A percentile compares a stretch with the other conserved stretches of the same genome.
These are phyloP conservation scores for Capitulum mitella DNA, from an alignment of 2,888 invertebrate genomes.

Conservation along the genomic window DNA sequence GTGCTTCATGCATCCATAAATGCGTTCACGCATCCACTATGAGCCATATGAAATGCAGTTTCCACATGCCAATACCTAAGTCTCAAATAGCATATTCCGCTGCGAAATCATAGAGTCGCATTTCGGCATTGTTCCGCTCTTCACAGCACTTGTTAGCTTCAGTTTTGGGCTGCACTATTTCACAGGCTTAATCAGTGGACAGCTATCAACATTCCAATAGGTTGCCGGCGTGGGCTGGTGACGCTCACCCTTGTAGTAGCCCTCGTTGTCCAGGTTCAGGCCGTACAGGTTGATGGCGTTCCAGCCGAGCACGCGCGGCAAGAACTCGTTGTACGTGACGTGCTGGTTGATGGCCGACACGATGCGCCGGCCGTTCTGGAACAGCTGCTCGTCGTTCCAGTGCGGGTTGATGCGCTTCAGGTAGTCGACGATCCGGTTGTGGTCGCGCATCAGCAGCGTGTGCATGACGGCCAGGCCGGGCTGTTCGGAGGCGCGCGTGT, in stretches of 20 bases:
- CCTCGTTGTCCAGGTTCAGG: constrained; percentile 68
- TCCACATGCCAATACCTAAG: too few species aligned
- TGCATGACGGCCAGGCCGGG: constrained; percentile 81
- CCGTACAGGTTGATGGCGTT: constrained; percentile 81
- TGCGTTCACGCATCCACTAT: too few species aligned
- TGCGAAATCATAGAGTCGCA: too few species aligned
- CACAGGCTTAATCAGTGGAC: too few species aligned
- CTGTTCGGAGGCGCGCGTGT: constrained; percentile 86
- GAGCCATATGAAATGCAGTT: too few species aligned
- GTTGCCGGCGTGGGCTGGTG: too few species aligned
- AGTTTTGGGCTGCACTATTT: too few species aligned
- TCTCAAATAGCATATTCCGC: too few species aligned
- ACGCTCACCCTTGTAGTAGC: constrained; percentile 59
- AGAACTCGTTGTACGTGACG: constrained; percentile 76
- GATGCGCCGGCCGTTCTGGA: constrained; percentile 69
- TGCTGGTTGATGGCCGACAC: constrained; percentile 71
- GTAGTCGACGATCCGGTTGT: constrained; percentile 78
- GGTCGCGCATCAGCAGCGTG: constrained; percentile 78
- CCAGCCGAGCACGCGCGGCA: constrained; percentile 84
- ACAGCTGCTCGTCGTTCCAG: constrained; percentile 80
- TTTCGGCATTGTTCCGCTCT: too few species aligned
- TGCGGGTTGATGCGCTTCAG: constrained; percentile 74
- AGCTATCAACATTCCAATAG: too few species aligned
- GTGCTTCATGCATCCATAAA: too few species aligned
- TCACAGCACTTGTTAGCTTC: too few species aligned